Conservation (phyloP, 2,888 invertebrate genomes). For the Ptilodon capucinus region DNA sequence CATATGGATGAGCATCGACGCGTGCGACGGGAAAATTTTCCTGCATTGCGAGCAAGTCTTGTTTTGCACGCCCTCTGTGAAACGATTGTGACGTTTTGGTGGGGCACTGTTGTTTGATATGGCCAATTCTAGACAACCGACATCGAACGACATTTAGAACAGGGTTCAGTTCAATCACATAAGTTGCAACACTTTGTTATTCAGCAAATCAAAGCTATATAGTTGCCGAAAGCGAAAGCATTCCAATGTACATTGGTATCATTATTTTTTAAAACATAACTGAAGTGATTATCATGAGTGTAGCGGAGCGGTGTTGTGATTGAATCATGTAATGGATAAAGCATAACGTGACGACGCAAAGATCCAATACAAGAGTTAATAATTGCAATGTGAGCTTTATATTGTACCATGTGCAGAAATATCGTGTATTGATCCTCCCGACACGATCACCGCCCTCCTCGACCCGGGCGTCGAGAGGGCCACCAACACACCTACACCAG, state of each 20-base stretch:
- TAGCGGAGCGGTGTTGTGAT: constrained; percentile 39
- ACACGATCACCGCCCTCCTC: too few species aligned
- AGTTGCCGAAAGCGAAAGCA: constrained; percentile 42
- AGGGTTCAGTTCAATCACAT: constrained; percentile 42
- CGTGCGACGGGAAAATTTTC: constrained; percentile 90
- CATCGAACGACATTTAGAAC: constrained; percentile 73
- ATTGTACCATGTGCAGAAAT: too few species aligned
- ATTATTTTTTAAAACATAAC: constrained; percentile 61
- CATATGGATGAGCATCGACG: constrained; percentile 90
- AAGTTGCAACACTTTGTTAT: constrained; percentile 35
- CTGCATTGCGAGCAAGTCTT: constrained; percentile 87
- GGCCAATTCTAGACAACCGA: constrained; percentile 87
- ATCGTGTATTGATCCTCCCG: too few species aligned
- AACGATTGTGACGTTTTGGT: constrained; percentile 84
- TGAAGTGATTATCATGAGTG: constrained; percentile 78
- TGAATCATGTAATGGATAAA: constrained; percentile 12
- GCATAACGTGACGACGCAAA: too few species aligned
- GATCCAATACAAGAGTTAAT: too few species aligned
- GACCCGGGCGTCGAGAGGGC: too few species aligned
- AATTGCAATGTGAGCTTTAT: too few species aligned
- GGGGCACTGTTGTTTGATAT: constrained; percentile 88
- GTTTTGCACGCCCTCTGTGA: constrained; percentile 81
- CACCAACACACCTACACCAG: too few species aligned
- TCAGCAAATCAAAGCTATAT: constrained; percentile 9
- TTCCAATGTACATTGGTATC: constrained; percentile 31